Evolutionary conservation across 1,140 invertebrate species (phyloP), one percentile per base, ranked within the genome.

Genomic region (Dendroctonus ponderosae): DNA sequence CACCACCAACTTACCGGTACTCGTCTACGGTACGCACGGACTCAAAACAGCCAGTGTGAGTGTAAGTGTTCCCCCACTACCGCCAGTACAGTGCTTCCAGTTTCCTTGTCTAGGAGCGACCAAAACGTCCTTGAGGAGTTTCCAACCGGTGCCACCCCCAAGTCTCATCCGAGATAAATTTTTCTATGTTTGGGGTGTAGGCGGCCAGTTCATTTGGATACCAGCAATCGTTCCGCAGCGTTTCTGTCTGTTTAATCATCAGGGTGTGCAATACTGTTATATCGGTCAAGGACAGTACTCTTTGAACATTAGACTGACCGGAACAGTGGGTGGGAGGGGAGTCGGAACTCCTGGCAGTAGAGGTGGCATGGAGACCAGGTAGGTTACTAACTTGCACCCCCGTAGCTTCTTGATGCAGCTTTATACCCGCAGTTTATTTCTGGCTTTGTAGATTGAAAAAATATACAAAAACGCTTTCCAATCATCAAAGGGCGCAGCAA

Each of bases 1-100:
- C 61, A 41, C 54, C 40, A 12, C 58, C 56, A 76, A 61, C 70
- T 73, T 58, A 66, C 72, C 67, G 71, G 73, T 69, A 57, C 52
- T 57, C 70, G 70, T 71, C 69, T 75, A 67, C 71, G 73, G 53
- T 57, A 64, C 62, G 51, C 37, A 52, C 39, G 61, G 50, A 62
- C 60, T 63, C 51, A 63, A 63, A 40, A 57, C 37, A 49, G 54
- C 42, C 6, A 57, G 62, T 65, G 62, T 50, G 7, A 63, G 61
- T 65, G 62, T 41, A 5, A 63, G 61, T 63, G 61, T 44, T 37
- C 61, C 61, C 61, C 61, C 61, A 43, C 61, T 52, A 39, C 53
- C 26, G 11, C 60, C 51, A 15, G 39, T 62, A 40, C 61, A 63
- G 61, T 63, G 61, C 15, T n/a, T 54, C 46, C 61, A 63, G 26